Evolutionary conservation across 2,113 vertebrate genomes (phyloP), one percentile per base, ranked within the genome.

Genomic region (Electrona antarctica): DNA sequence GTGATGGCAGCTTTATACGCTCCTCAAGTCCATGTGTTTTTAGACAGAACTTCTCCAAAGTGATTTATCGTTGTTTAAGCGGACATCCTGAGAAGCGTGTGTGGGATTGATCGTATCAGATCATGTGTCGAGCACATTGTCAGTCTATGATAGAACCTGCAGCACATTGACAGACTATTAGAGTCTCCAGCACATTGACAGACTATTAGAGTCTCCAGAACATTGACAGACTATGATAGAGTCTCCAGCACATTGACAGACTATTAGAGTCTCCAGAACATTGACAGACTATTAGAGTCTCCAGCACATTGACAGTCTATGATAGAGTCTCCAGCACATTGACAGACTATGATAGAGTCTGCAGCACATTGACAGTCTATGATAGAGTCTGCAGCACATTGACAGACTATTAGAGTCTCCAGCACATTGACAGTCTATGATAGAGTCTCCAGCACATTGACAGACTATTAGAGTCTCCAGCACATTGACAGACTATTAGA

Each of bases 1-100:
- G 9, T 15, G 66, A 28, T 58, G 14, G 33, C 5, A 12, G 46
- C 46, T 71, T 61, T 7, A 8, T 59, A 21, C 21, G 8, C 46
- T 49, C 33, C 11, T 12, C 45, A 3, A 21, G 21, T 21, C 21
- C 21, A 21, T 21, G 21, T 21, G 21, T 21, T 21, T 21, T 64
- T 29, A 69, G 52, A 74, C 2, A 28, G 56, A 76, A 56, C 54
- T 33, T 57, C 28, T 71, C 33, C 33, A 41, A 41, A 41, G 33
- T 41, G 52, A 78, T 80, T 85, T 62, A 83, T 47, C 33, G 69
- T 69, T 55, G 55, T 64, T 65, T 7, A 61, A 73, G 49, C 14
- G 55, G 71, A 74, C 64, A 74, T 71, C 47, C 71, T 61, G 71
- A 64, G 8, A 29, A 49, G 6, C 73, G 67, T 80, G 60, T 80